These are phyloP conservation scores for Malthinus seriepunctatus DNA, from an alignment of 2,888 invertebrate species.

Conservation along the genomic window DNA sequence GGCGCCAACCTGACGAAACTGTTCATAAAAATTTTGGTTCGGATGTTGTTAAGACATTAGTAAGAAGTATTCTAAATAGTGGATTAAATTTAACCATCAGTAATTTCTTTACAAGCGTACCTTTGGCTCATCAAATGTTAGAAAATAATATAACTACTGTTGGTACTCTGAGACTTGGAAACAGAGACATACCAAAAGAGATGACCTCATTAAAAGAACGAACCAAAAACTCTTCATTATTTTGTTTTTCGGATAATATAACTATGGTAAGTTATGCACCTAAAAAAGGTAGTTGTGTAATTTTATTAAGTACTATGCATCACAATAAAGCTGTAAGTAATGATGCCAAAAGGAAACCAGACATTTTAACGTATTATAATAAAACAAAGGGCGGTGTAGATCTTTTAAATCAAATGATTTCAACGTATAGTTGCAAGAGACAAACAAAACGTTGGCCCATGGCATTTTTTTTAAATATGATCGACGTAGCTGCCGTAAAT, in stretches of 20 bases:
- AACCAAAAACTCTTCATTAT: background rate
- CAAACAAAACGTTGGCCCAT: background rate
- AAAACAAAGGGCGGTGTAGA: constrained; percentile 32
- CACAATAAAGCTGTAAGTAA: constrained; percentile 13
- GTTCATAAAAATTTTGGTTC: background rate
- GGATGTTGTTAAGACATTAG: background rate
- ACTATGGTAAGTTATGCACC: constrained; percentile 18
- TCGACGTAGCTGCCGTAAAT: background rate
- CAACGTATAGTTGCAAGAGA: background rate
- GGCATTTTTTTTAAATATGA: background rate
- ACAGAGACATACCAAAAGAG: background rate
- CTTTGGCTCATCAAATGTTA: background rate
- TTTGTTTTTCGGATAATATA: background rate
- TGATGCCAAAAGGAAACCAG: constrained; percentile 26
- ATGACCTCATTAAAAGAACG: background rate
- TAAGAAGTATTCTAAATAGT: background rate
- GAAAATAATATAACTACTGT: background rate
- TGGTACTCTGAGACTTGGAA: background rate
- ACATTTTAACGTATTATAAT: constrained; percentile 35
- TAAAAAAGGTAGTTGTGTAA: constrained; percentile 15
- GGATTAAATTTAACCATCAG: background rate
- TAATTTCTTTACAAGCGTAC: background rate
- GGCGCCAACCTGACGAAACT: background rate
- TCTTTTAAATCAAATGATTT: background rate
- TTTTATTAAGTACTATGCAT: constrained; percentile 34